phyloP scores from a whole-genome alignment of 2,113 vertebrate genomes.

The Tonatia bakeri region DNA sequence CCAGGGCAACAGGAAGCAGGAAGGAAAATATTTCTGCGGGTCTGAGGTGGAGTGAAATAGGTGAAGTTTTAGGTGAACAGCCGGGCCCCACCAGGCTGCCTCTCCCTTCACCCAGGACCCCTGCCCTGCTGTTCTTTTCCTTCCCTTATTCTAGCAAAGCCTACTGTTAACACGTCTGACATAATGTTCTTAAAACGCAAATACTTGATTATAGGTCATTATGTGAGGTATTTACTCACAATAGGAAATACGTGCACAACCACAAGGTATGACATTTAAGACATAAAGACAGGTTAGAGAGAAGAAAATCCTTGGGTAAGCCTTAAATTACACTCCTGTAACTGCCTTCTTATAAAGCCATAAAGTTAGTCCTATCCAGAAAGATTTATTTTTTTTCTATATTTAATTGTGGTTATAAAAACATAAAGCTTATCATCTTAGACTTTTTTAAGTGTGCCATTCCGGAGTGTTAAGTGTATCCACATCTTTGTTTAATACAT shows the following conservation, averaged over 20 bases:
- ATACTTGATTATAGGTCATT: neutral
- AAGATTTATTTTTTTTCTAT: neutral
- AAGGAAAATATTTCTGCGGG: conserved; percentile 27
- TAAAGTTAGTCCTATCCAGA: neutral
- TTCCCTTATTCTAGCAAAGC: neutral
- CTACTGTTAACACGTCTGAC: neutral
- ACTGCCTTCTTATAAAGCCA: neutral
- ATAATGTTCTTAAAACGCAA: neutral
- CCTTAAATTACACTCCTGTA: neutral
- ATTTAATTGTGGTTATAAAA: neutral
- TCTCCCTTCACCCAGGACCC: neutral
- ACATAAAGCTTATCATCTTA: neutral
- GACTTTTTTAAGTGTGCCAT: neutral
- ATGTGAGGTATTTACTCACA: conserved; percentile 1
- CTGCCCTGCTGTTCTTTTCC: neutral
- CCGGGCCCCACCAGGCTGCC: neutral
- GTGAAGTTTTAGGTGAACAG: neutral
- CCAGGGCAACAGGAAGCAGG: conserved; percentile 42
- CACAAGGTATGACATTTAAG: neutral
- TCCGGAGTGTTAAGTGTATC: neutral
- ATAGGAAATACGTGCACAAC: neutral
- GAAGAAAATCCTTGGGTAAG: neutral
- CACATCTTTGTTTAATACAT: neutral
- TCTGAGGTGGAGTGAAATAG: neutral
- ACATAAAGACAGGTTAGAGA: neutral